Conservation (phyloP, 2,888 invertebrate genomes). For the Anodontia alba region DNA sequence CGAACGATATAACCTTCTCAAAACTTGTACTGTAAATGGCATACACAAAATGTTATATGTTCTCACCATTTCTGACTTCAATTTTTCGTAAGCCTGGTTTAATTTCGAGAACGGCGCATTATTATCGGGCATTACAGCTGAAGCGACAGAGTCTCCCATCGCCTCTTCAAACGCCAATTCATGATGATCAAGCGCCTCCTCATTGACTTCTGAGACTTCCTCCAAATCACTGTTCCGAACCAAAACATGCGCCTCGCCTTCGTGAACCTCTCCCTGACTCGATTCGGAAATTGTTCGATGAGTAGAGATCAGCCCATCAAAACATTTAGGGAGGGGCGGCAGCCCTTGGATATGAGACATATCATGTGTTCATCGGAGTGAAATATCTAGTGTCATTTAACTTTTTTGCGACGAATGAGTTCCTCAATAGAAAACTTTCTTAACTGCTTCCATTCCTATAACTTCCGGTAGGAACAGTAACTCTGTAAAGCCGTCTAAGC, state of each 20-base stretch:
- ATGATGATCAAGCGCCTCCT: neutral
- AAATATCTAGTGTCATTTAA: too few relatives aligned
- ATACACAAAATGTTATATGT: too few relatives aligned
- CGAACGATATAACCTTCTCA: too few relatives aligned
- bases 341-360: constrained; percentile 71
- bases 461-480: too few relatives aligned
- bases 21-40: too few relatives aligned
- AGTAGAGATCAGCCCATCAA: constrained; percentile 56
- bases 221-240: constrained; percentile 25
- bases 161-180: constrained; percentile 1
- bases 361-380: neutral
- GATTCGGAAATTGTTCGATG: constrained; percentile 55
- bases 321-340: constrained; percentile 72
- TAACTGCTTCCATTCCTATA: too few relatives aligned
- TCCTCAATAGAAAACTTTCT: too few relatives aligned
- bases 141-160: neutral
- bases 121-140: constrained; percentile 6
- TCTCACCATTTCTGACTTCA: constrained; percentile 71
- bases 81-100: constrained; percentile 58
- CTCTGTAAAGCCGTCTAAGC: too few relatives aligned
- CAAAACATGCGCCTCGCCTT: constrained; percentile 40
- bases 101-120: constrained; percentile 59
- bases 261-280: constrained; percentile 49
- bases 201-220: too few relatives aligned
- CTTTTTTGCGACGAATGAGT: too few relatives aligned